A percentile compares a stretch with the other conserved stretches of the same genome.
These are phyloP conservation scores for Nephotettix cincticeps DNA, from an alignment of 1,140 invertebrate species.

Conservation along the genomic window DNA sequence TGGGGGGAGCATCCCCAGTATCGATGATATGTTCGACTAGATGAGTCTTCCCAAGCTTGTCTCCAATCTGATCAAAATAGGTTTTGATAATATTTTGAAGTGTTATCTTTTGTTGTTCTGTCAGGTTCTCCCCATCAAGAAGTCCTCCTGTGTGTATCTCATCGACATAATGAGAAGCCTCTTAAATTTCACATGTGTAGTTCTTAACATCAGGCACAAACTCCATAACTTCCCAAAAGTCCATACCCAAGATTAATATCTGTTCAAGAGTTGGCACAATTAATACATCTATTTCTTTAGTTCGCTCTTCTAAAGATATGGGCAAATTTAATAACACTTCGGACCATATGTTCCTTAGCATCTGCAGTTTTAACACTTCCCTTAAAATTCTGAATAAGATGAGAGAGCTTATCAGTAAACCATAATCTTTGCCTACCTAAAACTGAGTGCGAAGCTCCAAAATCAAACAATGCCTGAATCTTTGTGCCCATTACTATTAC, in stretches of 20 bases:
- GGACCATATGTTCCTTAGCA: not conserved
- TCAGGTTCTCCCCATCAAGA: too few species aligned
- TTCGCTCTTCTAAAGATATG: not conserved
- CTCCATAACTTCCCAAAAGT: not conserved
- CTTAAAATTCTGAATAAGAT: not conserved
- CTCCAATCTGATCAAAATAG: too few species aligned
- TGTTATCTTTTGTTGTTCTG: too few species aligned
- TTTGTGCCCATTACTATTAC: too few species aligned
- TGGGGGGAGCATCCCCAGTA: too few species aligned
- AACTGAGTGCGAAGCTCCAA: not conserved
- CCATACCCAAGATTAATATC: not conserved
- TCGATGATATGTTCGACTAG: too few species aligned
- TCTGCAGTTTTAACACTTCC: not conserved
- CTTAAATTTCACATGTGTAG: not conserved
- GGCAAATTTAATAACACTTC: not conserved
- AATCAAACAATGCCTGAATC: constrained; percentile 4
- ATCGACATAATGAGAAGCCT: too few species aligned
- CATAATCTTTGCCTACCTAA: not conserved
- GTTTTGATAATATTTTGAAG: too few species aligned
- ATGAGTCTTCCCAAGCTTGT: too few species aligned
- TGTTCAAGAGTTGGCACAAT: not conserved
- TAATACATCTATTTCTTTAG: not conserved
- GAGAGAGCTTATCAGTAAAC: not conserved
- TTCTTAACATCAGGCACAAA: not conserved
- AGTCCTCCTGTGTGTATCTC: too few species aligned